phyloP scores from a whole-genome alignment of 2,113 vertebrate genomes.

The Vulpes vulpes region DNA sequence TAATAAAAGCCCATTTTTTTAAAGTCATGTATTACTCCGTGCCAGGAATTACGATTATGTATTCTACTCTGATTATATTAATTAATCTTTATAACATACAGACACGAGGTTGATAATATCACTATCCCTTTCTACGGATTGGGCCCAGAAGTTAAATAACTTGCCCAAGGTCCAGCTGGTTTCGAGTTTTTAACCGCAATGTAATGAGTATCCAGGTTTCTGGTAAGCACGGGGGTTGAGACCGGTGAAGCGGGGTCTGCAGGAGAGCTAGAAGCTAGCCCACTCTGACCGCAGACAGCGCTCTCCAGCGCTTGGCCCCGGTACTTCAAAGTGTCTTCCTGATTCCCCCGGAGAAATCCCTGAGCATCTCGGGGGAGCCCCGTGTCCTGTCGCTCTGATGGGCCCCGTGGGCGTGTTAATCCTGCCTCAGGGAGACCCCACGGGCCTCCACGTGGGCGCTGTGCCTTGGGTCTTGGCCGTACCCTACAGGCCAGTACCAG shows the following conservation, averaged over 20 bases:
- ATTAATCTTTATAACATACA: neutral
- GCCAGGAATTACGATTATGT: neutral
- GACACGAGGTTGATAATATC: neutral
- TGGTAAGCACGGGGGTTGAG: neutral
- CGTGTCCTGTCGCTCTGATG: neutral
- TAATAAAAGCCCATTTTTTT: slow-evolving; percentile 2
- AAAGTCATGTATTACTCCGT: neutral
- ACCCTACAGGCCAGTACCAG: fast-evolving
- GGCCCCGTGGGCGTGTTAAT: fast-evolving
- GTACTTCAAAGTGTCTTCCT: neutral
- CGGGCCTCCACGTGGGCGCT: neutral
- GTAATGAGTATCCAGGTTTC: neutral
- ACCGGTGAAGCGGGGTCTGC: neutral
- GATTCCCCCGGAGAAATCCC: fast-evolving
- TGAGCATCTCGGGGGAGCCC: neutral
- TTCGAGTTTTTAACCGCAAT: neutral
- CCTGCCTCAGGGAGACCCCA: fast-evolving
- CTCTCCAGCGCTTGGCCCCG: neutral
- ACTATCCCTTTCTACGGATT: neutral
- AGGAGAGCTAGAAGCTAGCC: neutral
- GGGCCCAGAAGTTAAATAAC: neutral
- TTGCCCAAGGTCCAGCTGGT: neutral
- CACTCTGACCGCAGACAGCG: fast-evolving
- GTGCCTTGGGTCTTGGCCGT: neutral
- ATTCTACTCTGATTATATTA: slow-evolving; percentile 25